Conservation (phyloP, 2,888 invertebrate genomes). For the Aphodius granarius region DNA sequence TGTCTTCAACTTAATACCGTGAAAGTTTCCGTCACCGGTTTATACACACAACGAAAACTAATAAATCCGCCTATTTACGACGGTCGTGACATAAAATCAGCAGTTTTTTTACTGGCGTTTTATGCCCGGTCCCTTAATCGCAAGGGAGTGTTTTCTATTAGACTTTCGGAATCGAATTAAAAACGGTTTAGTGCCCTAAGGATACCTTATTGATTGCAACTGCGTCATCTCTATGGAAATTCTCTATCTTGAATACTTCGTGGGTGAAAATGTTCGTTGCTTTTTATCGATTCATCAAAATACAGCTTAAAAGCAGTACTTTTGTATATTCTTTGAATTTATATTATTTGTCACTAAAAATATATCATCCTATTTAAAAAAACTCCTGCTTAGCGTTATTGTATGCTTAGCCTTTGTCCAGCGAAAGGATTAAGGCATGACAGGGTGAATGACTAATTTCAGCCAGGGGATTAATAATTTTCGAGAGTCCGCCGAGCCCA, state of each 20-base stretch:
- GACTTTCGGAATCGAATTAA: not conserved
- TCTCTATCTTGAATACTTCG: not conserved
- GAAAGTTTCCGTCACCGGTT: too few relatives aligned
- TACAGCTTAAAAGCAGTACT: too few relatives aligned
- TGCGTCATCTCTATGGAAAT: not conserved
- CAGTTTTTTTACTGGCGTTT: not conserved
- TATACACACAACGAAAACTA: not conserved
- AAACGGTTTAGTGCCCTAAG: not conserved
- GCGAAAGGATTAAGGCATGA: not conserved
- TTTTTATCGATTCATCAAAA: too few relatives aligned
- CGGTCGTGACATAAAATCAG: not conserved
- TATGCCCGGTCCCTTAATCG: not conserved
- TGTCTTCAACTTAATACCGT: too few relatives aligned
- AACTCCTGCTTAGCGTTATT: too few relatives aligned
- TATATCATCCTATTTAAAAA: too few relatives aligned
- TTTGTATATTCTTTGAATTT: too few relatives aligned
- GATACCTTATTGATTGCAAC: not conserved
- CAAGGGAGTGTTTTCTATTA: not conserved
- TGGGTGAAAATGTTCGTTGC: too few relatives aligned
- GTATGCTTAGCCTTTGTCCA: too few relatives aligned
- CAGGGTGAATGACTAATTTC: not conserved
- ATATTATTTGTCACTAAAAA: too few relatives aligned
- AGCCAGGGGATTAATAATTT: slow-evolving; percentile 7
- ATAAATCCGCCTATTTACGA: not conserved
- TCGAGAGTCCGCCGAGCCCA: not conserved